Conservation (phyloP, 2,113 vertebrate genomes). For the Bos javanicus region DNA sequence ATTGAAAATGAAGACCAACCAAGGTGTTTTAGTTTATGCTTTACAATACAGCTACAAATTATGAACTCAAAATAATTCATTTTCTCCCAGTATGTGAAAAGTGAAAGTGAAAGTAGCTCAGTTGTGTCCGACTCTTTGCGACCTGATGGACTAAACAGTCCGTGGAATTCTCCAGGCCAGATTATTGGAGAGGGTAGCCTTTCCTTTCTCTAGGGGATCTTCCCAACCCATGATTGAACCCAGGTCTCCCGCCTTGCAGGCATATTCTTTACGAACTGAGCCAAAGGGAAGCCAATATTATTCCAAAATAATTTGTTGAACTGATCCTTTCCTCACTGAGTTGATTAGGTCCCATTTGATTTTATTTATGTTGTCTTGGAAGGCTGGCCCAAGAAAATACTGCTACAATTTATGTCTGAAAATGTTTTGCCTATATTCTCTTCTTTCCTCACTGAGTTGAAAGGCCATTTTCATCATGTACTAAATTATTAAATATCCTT, state of each 20-base stretch:
- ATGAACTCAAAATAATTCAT: neutral
- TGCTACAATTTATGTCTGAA: neutral
- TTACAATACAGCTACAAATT: neutral
- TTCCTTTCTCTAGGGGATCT: neutral
- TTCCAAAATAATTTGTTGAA: neutral
- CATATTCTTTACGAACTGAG: neutral
- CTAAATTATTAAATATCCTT: neutral
- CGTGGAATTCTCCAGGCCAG: neutral
- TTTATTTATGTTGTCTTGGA: neutral
- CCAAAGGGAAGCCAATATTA: neutral
- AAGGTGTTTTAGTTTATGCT: neutral
- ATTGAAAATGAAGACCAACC: neutral
- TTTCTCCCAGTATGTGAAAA: neutral
- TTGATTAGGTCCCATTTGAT: neutral
- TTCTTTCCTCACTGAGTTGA: neutral
- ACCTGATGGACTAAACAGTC: neutral
- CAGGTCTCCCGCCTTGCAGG: neutral
- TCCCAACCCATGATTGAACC: neutral
- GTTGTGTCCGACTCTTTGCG: rapidly evolving
- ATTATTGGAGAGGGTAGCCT: neutral
- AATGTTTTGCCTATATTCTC: neutral
- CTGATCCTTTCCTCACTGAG: neutral
- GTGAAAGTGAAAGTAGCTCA: neutral
- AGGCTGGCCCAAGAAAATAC: neutral
- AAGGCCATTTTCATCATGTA: neutral